Base-by-base conservation (phyloP, 1,140 invertebrate species). In the Thaumatotibia leucotreta region DNA sequence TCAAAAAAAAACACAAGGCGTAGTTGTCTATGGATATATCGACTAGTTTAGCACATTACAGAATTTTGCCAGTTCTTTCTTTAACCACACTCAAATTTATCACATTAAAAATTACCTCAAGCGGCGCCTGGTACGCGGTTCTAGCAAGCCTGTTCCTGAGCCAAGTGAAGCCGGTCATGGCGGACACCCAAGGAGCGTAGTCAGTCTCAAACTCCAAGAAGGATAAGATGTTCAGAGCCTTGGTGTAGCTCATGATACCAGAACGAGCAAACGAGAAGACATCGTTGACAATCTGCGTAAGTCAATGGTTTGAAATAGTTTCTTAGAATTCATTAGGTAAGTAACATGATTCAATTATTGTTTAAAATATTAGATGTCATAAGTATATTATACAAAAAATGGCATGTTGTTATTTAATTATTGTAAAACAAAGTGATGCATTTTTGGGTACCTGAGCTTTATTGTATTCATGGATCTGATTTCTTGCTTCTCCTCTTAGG, bases 281-380 rank as follows among this genome's bases (percentile, higher is more conserved):
- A 89, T 98, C 97, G 73, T 97, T 95, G 0, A 97, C 92, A 24
- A 97, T 91, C 87, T 91, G 58, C 20, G 79, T 77, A 14, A 23
- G 20, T 8, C n/a, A 45, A 20, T 6, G 4, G 2, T 0, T 6
- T 4, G 0, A 14, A 17, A 45, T 45, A 45, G 8, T 1, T n/a
- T n/a, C 2, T 5, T 2, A 1, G n/a, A 2, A 9, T 5, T 45
- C 6, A 8, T n/a, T 33, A 4, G 5, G 9, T 33, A 33, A 33
- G n/a, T n/a, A n/a, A n/a, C n/a, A n/a, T n/a, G n/a, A n/a, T n/a
- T n/a, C n/a, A n/a, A n/a, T n/a, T n/a, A n/a, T n/a, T n/a, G n/a
- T n/a, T n/a, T n/a, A n/a, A n/a, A n/a, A n/a, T n/a, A n/a, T n/a
- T n/a, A n/a, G n/a, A n/a, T 32, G 31, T 32, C 10, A 10, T 32